These are phyloP conservation scores for Chrysina gloriosa DNA, from an alignment of 2,888 invertebrate genomes.

Conservation along the genomic window DNA sequence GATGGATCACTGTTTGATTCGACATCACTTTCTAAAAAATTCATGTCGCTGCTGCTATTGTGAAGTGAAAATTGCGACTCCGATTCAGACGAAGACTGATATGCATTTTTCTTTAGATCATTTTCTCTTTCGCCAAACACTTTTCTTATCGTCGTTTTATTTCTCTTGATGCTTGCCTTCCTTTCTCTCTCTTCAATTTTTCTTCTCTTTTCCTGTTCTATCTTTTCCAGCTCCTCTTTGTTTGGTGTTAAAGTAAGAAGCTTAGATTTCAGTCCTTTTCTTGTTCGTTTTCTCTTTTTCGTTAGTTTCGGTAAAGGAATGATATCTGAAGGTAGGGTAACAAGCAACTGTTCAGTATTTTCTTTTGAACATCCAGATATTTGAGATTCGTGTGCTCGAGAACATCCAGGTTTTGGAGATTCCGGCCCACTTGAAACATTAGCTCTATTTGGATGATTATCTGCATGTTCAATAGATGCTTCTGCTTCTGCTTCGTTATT, in stretches of 20 bases:
- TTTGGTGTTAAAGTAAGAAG: too few relatives aligned
- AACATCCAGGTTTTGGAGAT: not conserved
- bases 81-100: not conserved
- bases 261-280: not conserved
- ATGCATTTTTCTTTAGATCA: not conserved
- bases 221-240: too few relatives aligned
- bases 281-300: not conserved
- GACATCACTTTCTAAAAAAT: not conserved
- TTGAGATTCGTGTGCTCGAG: not conserved
- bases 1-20: too few relatives aligned
- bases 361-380: not conserved
- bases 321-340: not conserved
- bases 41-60: not conserved
- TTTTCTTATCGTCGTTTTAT: not conserved
- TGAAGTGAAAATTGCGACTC: too few relatives aligned
- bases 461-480: too few relatives aligned
- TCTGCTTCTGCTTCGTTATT: too few relatives aligned
- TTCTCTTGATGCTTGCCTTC: not conserved
- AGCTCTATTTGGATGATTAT: too few relatives aligned
- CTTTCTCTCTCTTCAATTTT: too few relatives aligned
- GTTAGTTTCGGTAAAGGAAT: not conserved
- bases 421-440: too few relatives aligned
- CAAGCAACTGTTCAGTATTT: not conserved
- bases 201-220: too few relatives aligned
- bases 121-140: not conserved